Conservation (phyloP, 2,797 vertebrate genomes). For the Microhierax caerulescens region DNA sequence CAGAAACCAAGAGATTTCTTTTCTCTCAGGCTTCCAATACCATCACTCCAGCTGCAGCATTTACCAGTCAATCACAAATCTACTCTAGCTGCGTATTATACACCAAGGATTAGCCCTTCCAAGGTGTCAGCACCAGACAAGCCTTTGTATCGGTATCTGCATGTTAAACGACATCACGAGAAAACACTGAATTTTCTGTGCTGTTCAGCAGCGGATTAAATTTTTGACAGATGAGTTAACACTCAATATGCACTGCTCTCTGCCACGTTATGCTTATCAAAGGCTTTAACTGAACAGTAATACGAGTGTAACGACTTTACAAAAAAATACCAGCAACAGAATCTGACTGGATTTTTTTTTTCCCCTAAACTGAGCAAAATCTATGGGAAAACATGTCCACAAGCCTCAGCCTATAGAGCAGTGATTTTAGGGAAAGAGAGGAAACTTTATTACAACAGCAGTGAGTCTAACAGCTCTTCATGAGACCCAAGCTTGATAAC, state of each 20-base stretch:
- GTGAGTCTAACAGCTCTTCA: background rate
- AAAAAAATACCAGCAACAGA: background rate
- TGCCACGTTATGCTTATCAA: background rate
- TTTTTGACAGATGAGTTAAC: background rate
- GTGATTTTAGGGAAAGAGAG: background rate
- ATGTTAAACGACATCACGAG: background rate
- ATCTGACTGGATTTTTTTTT: background rate
- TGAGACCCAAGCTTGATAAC: background rate
- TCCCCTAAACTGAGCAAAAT: background rate
- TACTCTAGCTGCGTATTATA: background rate
- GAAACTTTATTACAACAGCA: background rate
- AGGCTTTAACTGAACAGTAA: background rate
- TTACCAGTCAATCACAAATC: background rate
- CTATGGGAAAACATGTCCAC: background rate
- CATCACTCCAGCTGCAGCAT: background rate
- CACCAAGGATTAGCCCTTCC: background rate
- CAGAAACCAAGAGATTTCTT: background rate
- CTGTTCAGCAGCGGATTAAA: background rate
- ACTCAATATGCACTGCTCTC: fast-evolving
- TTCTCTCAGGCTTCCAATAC: background rate
- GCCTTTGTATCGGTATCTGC: background rate
- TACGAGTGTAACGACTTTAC: background rate
- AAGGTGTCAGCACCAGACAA: background rate
- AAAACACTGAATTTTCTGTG: background rate
- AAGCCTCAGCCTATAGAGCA: background rate